phyloP scores from a whole-genome alignment of 2,888 invertebrate species.

The Aporophyla lueneburgensis region DNA sequence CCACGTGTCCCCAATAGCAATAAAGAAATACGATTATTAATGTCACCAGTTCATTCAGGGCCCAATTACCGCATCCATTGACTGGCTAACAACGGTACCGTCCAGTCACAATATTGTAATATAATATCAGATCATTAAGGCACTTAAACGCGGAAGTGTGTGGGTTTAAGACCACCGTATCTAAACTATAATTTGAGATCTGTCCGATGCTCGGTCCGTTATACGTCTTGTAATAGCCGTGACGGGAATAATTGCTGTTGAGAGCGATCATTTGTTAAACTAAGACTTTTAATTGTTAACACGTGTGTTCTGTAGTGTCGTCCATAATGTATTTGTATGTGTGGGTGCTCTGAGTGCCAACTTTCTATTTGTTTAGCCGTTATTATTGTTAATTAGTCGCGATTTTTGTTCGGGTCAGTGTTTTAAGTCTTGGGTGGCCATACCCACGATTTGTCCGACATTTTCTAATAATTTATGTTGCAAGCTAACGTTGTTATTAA shows the following conservation, averaged over 20 bases:
- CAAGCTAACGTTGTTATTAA: slow-evolving; percentile 21
- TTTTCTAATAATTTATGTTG: slow-evolving; percentile 42
- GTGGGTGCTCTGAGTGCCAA: slow-evolving; percentile 76
- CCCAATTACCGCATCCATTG: slow-evolving; percentile 83
- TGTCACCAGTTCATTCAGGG: slow-evolving; percentile 79
- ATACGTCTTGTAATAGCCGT: slow-evolving; percentile 83
- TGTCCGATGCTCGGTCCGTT: slow-evolving; percentile 83
- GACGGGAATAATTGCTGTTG: slow-evolving; percentile 86
- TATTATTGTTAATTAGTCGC: slow-evolving; percentile 63
- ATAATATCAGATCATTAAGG: slow-evolving; percentile 89
- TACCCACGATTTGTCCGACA: slow-evolving; percentile 30
- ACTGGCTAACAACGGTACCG: slow-evolving; percentile 79
- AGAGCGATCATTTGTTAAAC: slow-evolving; percentile 85
- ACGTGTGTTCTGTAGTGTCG: slow-evolving; percentile 83
- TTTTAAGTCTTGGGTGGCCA: slow-evolving; percentile 50
- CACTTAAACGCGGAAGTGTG: slow-evolving; percentile 89
- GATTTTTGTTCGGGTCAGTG: slow-evolving; percentile 52
- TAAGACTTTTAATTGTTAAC: slow-evolving; percentile 87
- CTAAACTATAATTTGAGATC: slow-evolving; percentile 90
- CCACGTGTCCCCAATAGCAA: slow-evolving; percentile 17
- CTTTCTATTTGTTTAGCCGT: slow-evolving; percentile 77
- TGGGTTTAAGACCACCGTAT: slow-evolving; percentile 90
- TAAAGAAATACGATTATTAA: slow-evolving; percentile 75
- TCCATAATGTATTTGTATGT: slow-evolving; percentile 73
- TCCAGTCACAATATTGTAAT: slow-evolving; percentile 86